A percentile compares a stretch with the other conserved stretches of the same genome.
These are phyloP conservation scores for Orthosia gracilis DNA, from an alignment of 2,888 invertebrate species.

Conservation along the genomic window DNA sequence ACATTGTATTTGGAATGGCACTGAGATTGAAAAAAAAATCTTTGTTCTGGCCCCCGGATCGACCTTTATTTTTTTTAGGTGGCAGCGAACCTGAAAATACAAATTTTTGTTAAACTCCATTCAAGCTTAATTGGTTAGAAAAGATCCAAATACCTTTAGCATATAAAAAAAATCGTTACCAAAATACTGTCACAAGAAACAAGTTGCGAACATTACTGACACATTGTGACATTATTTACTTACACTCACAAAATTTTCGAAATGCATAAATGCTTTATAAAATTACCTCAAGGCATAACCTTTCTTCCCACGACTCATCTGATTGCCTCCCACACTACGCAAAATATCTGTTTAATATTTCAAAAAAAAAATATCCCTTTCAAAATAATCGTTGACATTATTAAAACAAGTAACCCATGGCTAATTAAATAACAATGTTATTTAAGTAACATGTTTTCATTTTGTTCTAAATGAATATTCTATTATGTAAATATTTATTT, in stretches of 20 bases:
- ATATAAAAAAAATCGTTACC: too few relatives aligned
- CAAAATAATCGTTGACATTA: constrained; percentile 49
- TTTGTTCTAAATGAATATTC: too few relatives aligned
- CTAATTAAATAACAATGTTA: constrained; percentile 12
- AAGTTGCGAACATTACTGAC: constrained; percentile 3
- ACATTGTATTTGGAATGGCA: too few relatives aligned
- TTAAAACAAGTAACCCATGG: constrained; percentile 17
- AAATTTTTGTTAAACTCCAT: too few relatives aligned
- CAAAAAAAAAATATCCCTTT: constrained; percentile 2
- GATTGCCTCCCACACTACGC: constrained; percentile 13
- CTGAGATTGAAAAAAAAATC: too few relatives aligned
- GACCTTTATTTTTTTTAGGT: too few relatives aligned
- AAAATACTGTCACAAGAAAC: too few relatives aligned
- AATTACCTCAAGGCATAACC: constrained; percentile 5
- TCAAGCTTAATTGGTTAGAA: too few relatives aligned
- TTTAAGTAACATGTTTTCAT: background rate
- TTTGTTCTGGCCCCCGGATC: too few relatives aligned
- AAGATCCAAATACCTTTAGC: too few relatives aligned
- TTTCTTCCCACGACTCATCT: constrained; percentile 49
- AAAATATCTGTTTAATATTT: constrained; percentile 32
- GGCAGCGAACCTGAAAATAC: too few relatives aligned
- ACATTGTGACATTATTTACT: background rate
- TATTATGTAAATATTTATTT: too few relatives aligned
- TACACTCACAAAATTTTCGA: constrained; percentile 1
- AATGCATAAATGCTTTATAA: constrained; percentile 15